A percentile compares a stretch with the other conserved stretches of the same genome.
phyloP scores from a whole-genome alignment of 2,888 invertebrate genomes.

The Meghimatium bilineatum region DNA sequence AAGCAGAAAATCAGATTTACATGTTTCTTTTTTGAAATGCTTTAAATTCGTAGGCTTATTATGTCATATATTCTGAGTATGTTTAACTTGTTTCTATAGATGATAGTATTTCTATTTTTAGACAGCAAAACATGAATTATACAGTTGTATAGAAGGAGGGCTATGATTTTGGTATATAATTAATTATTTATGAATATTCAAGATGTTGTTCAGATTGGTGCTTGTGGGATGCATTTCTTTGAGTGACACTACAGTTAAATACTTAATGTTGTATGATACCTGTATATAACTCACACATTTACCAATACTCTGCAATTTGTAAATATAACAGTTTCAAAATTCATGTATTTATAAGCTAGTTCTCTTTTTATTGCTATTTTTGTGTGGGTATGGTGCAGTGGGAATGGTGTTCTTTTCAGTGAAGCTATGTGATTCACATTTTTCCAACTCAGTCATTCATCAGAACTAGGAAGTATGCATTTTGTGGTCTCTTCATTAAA shows the following conservation, averaged over 20 bases:
- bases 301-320: constrained; percentile 21
- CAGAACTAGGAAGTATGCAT: not conserved
- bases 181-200: too few relatives aligned
- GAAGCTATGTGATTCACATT: not conserved
- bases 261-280: constrained; percentile 2
- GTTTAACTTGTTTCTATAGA: not conserved
- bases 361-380: not conserved
- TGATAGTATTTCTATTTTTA: not conserved
- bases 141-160: not conserved
- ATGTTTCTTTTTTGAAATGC: not conserved
- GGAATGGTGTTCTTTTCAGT: constrained; percentile 2
- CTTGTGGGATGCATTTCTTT: not conserved
- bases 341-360: not conserved
- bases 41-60: not conserved
- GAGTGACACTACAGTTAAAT: not conserved
- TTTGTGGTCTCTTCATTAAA: not conserved
- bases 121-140: not conserved
- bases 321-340: not conserved
- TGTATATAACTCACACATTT: constrained; percentile 8
- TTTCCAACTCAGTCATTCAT: not conserved
- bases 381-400: not conserved
- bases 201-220: not conserved
- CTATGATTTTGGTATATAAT: not conserved
- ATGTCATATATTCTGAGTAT: not conserved
- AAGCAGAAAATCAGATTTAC: not conserved